Conservation (phyloP, 2,888 invertebrate genomes). For the Holacanthella duospinosa region DNA sequence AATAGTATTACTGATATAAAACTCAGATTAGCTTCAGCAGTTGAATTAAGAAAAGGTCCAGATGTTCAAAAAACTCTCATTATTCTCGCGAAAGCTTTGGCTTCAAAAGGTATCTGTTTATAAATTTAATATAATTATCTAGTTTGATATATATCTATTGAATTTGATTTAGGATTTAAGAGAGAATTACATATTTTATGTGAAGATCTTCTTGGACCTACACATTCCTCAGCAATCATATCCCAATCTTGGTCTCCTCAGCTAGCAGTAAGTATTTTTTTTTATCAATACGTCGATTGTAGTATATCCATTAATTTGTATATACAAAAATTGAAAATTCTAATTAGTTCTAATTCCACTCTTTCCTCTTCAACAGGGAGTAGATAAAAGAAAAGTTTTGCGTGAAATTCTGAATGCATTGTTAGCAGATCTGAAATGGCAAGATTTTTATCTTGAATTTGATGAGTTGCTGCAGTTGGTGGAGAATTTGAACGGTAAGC, state of each 20-base stretch:
- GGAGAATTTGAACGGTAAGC: constrained; percentile 11
- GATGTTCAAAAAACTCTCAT: constrained; percentile 71
- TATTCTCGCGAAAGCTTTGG: constrained; percentile 50
- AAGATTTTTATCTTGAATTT: constrained; percentile 35
- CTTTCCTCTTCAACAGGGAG: constrained; percentile 21
- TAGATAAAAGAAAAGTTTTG: constrained; percentile 29
- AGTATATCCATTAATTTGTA: background rate
- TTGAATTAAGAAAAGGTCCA: constrained; percentile 55
- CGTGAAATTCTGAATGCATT: constrained; percentile 27
- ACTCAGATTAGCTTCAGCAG: constrained; percentile 59
- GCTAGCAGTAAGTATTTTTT: background rate
- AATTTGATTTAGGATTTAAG: background rate
- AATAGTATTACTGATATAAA: constrained; percentile 47
- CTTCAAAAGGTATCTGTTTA: constrained; percentile 44
- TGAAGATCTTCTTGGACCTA: constrained; percentile 68
- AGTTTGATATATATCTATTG: background rate
- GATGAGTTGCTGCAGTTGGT: constrained; percentile 27
- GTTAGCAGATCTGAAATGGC: constrained; percentile 32
- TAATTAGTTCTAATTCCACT: background rate
- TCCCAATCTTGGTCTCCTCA: constrained; percentile 38
- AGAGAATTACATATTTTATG: constrained; percentile 57
- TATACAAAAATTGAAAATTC: background rate
- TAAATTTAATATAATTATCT: background rate
- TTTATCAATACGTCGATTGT: background rate
- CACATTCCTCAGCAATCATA: constrained; percentile 51